Evolutionary conservation across 1,140 invertebrate species (phyloP).

Genomic region (Bilobella aurantiaca): DNA sequence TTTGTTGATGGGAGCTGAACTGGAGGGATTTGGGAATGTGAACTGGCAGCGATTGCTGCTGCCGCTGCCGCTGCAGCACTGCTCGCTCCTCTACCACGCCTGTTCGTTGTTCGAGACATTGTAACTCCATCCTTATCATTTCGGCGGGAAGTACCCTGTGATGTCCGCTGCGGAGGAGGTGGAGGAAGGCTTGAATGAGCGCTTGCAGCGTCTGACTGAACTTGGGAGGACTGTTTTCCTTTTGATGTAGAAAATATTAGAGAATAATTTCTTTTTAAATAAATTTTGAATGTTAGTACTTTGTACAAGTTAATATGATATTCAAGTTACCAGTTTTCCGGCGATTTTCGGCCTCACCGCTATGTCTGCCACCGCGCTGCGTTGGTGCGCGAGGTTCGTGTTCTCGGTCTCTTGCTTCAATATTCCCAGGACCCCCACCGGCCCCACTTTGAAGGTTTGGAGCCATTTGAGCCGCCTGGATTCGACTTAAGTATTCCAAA

Average conservation of each 20-base stretch:
- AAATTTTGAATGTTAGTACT: no score
- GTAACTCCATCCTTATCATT: not conserved
- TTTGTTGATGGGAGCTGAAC: not conserved
- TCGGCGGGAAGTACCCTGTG: not conserved
- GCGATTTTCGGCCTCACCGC: not conserved
- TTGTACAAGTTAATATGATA: no score
- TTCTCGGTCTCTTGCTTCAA: not conserved
- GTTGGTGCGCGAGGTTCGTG: not conserved
- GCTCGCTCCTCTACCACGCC: not conserved
- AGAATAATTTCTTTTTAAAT: not conserved
- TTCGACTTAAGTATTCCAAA: conserved; percentile 28
- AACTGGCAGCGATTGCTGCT: conserved; percentile 1
- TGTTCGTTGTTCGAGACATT: not conserved
- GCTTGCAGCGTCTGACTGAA: conserved; percentile 2
- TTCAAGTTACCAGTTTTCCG: not conserved
- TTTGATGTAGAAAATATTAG: not conserved
- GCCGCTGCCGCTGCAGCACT: not conserved
- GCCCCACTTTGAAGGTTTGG: conserved; percentile 7
- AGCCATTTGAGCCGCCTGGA: conserved; percentile 29
- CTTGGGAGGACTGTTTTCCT: not conserved
- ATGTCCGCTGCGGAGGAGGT: not conserved
- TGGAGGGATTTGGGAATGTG: not conserved
- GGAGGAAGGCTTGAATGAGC: not conserved
- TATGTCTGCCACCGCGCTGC: not conserved
- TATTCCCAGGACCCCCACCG: not conserved